Base-by-base conservation (phyloP, 1,140 invertebrate species). In the Lepidurus couesii region DNA sequence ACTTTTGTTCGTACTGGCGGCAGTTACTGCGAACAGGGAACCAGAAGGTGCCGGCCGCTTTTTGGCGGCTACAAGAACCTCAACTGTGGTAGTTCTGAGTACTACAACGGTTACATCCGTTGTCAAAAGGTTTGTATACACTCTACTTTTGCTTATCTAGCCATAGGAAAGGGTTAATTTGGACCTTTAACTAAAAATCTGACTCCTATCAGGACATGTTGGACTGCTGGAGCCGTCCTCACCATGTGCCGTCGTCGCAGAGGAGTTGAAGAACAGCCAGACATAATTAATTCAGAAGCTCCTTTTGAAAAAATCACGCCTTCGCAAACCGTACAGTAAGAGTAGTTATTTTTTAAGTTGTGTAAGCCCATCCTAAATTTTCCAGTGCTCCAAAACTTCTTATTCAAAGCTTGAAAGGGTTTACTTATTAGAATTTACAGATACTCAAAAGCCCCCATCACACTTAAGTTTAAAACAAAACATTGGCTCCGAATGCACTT, bases 251-350 rank as follows among this genome's bases (percentile, higher is more conserved):
- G 75, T 44, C 75, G 75, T n/a, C 26, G 75, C 24, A 44, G 75
- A 5, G 75, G 75, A 21, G 45, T 77, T 34, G 75, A 77, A n/a
- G 75, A 77, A 77, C 24, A 77, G 42, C 75, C 75, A 34, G 26
- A 45, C 5, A 13, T 77, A 11, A 24, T 42, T 16, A 43, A 16
- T 10, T 44, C 45, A 1, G 42, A 77, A 16, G 42, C 6, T 42
- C 34, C 34, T 24, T 21, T 42, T 75, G 34, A 42, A 7, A 21
- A 3, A 4, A 42, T 75, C 21, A 13, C 34, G 34, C 74, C 74
- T 24, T n/a, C 11, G 5, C 7, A 75, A 16, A 75, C 74, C n/a
- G 0, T 75, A 44, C 34, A 26, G 34, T 75, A 16, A 75, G 74
- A 73, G 34, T 34, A 3, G 34, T 34, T 34, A 34, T 2, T 34